Conservation (phyloP, 1,140 invertebrate genomes). For the Drosophila kurseongensis region DNA sequence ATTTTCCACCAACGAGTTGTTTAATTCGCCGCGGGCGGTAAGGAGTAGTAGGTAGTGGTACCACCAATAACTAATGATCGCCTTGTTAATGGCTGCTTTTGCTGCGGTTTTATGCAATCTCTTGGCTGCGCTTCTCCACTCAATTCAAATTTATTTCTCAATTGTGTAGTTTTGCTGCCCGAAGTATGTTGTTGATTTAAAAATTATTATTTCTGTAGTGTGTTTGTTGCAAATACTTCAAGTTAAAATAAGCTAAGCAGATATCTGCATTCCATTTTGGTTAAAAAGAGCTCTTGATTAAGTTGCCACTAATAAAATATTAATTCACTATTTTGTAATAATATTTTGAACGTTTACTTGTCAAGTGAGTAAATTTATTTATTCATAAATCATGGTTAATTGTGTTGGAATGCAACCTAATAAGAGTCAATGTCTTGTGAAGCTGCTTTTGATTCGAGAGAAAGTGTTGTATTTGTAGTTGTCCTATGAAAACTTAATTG, state of each 20-base stretch:
- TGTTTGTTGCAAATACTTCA: slow-evolving; percentile 2
- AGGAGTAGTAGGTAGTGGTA: slow-evolving; percentile 2
- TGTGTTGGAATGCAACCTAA: too few species aligned
- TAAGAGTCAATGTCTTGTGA: too few species aligned
- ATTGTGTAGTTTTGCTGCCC: background rate
- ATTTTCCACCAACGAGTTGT: slow-evolving; percentile 81
- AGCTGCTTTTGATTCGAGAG: too few species aligned
- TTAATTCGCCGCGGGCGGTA: slow-evolving; percentile 59
- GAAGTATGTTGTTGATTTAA: background rate
- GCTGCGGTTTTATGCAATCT: slow-evolving; percentile 16
- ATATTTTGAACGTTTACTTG: background rate
- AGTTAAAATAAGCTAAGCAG: background rate
- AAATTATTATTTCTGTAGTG: background rate
- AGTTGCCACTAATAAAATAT: background rate
- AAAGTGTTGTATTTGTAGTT: too few species aligned
- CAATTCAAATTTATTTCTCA: slow-evolving; percentile 36
- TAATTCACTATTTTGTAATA: background rate
- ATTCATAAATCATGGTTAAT: too few species aligned
- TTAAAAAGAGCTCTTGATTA: background rate
- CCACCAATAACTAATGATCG: slow-evolving; percentile 55
- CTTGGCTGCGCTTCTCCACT: background rate
- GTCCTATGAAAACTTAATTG: too few species aligned
- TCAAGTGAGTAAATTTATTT: too few species aligned
- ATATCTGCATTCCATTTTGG: background rate
- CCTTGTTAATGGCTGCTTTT: slow-evolving; percentile 33